phyloP scores from a whole-genome alignment of 1,140 invertebrate genomes.

The Lordiphosa mommai region DNA sequence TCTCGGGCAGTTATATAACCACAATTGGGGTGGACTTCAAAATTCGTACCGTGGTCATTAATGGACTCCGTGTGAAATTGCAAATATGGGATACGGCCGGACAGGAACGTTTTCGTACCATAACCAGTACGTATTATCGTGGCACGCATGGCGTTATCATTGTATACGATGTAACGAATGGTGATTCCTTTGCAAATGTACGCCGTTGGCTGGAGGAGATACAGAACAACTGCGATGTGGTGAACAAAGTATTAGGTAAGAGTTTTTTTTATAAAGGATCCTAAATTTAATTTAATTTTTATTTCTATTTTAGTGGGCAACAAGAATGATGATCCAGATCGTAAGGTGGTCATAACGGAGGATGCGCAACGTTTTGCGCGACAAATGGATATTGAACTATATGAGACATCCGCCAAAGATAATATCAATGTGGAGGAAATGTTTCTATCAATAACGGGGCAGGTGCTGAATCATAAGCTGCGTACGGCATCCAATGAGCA shows the following conservation, averaged over 20 bases:
- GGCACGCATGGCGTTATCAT: conserved; percentile 99
- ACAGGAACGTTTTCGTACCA: conserved; percentile 88
- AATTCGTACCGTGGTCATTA: conserved; percentile 96
- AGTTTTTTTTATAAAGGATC: neutral
- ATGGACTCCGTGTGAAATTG: conserved; percentile 97
- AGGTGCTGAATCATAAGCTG: conserved; percentile 80
- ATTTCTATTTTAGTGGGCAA: conserved; percentile 91
- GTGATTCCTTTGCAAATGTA: conserved; percentile 99
- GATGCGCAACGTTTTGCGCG: conserved; percentile 98
- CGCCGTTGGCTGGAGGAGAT: conserved; percentile 99
- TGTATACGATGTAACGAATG: conserved; percentile 99
- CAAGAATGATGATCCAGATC: conserved; percentile 98
- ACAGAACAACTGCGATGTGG: conserved; percentile 99
- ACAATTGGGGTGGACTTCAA: conserved; percentile 99
- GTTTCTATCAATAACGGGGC: conserved; percentile 86
- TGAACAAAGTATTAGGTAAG: conserved; percentile 99
- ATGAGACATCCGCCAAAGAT: conserved; percentile 99
- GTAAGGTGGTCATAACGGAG: conserved; percentile 97
- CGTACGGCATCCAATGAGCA: conserved; percentile 79
- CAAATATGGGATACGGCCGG: conserved; percentile 98
- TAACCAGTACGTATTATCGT: conserved; percentile 92
- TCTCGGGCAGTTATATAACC: conserved; percentile 98
- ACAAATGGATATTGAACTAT: conserved; percentile 97
- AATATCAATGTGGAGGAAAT: conserved; percentile 99
- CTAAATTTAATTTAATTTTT: neutral